phyloP scores from a whole-genome alignment of 2,888 invertebrate genomes.

The Rhodophaea formosa region DNA sequence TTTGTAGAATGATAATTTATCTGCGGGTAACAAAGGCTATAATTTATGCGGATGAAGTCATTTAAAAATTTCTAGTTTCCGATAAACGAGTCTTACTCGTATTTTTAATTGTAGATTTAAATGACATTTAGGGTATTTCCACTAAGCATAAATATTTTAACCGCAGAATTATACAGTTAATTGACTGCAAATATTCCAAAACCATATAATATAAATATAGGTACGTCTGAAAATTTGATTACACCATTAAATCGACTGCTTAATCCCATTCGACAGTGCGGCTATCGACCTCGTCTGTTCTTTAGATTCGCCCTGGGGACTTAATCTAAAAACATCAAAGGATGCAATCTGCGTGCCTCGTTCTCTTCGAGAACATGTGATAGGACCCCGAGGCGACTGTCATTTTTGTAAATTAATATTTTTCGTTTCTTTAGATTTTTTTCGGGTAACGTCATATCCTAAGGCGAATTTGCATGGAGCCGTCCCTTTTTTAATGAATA shows the following conservation, averaged over 20 bases:
- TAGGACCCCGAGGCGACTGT: constrained; percentile 3
- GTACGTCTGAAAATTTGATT: neutral
- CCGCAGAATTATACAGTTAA: neutral
- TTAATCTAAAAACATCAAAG: constrained; percentile 12
- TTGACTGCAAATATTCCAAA: neutral
- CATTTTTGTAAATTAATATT: constrained; percentile 13
- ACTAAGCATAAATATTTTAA: neutral
- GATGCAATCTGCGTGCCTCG: constrained; percentile 2
- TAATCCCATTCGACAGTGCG: neutral
- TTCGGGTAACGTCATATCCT: constrained; percentile 1
- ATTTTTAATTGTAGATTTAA: no score
- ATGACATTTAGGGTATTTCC: no score
- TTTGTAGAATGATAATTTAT: no score
- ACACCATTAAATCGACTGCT: neutral
- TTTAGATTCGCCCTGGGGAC: constrained; percentile 1
- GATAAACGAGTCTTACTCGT: no score
- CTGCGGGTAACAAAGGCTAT: no score
- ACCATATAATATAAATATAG: no score
- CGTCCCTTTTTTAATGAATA: neutral
- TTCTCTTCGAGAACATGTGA: neutral
- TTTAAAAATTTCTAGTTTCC: no score
- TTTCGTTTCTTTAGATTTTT: constrained; percentile 16
- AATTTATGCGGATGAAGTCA: no score
- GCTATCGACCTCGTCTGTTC: neutral
- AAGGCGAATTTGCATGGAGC: neutral